Evolutionary conservation across 2,888 invertebrate genomes (phyloP), one percentile per base, ranked within the genome.

Genomic region (Diarsia dahlii): DNA sequence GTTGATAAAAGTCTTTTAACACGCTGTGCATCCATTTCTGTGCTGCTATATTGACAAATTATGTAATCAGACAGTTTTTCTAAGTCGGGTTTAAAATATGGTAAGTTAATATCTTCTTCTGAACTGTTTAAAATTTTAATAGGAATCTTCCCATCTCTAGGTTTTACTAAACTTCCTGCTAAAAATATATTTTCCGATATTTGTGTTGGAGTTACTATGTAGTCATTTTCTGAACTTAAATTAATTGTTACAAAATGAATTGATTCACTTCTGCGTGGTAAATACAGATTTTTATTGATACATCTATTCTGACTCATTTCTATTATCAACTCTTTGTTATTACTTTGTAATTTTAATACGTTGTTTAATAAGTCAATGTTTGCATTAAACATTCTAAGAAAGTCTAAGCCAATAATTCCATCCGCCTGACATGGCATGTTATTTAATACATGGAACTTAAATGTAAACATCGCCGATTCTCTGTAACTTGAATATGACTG

Each of bases 341-440:
- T 62, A 39, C 39, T 45, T 63, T 28, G 28, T 28, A 28, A 28
- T 28, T 28, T 28, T 28, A 28, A 28, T 28, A 28, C 28, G 28
- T 28, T 63, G 63, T 63, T n/a, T 45, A n/a, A 13, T 13, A 63
- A 13, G 45, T 45, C 63, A 63, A 63, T 63, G 63, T 63, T 63
- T 45, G 63, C 45, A 45, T 45, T 20, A 63, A n/a, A 63, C 39
- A 45, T 63, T 63, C 63, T 63, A 13, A 63, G 63, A 45, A 63
- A 63, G 63, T 63, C 45, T 63, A 45, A n/a, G 3, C 63, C 63
- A 1, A 45, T 63, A 45, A 63, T 63, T 45, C 63, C 45, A 63
- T 45, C 63, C n/a, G 63, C 63, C n/a, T 63, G 63, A 8, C n/a
- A 63, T 63, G 63, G 39, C 63, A 63, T 63, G 63, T 63, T 45